phyloP scores from a whole-genome alignment of 2,888 invertebrate genomes.

The Azorinus chamasolen region DNA sequence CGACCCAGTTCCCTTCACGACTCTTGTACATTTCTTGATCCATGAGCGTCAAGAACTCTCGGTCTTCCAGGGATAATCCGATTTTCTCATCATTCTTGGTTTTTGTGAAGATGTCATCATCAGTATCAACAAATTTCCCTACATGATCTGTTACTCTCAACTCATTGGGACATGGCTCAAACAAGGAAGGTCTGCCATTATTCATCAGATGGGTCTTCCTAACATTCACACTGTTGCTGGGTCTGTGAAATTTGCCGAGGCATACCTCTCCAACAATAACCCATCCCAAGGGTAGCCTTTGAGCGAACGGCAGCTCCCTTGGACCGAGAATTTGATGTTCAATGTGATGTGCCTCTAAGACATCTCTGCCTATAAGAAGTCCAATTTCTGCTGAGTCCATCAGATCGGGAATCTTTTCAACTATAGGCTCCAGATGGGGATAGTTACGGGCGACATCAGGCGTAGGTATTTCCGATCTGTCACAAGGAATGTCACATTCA shows the following conservation, averaged over 20 bases:
- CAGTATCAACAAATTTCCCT: background rate
- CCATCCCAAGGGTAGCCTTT: conserved; percentile 4
- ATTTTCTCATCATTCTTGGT: conserved; percentile 14
- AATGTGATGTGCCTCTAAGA: too few species aligned
- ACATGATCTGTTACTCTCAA: background rate
- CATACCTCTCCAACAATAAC: conserved; percentile 36
- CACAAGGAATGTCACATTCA: conserved; percentile 47
- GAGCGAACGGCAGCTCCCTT: conserved; percentile 15
- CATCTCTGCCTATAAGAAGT: conserved; percentile 27
- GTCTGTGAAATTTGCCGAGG: conserved; percentile 37
- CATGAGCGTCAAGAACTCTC: conserved; percentile 14
- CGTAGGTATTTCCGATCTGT: conserved; percentile 45
- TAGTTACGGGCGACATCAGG: conserved; percentile 21
- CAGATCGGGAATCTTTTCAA: background rate
- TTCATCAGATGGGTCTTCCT: conserved; percentile 20
- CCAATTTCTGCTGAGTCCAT: background rate
- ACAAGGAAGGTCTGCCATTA: background rate
- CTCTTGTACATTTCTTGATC: background rate
- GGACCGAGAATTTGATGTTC: too few species aligned
- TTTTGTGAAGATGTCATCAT: conserved; percentile 3
- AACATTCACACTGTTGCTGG: conserved; percentile 20
- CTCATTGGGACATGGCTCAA: conserved; percentile 11
- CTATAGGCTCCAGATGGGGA: conserved; percentile 11
- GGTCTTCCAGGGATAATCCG: conserved; percentile 11
- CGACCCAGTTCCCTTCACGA: conserved; percentile 1